Conservation (phyloP, 2,888 invertebrate genomes). For the Sicus ferrugineus region DNA sequence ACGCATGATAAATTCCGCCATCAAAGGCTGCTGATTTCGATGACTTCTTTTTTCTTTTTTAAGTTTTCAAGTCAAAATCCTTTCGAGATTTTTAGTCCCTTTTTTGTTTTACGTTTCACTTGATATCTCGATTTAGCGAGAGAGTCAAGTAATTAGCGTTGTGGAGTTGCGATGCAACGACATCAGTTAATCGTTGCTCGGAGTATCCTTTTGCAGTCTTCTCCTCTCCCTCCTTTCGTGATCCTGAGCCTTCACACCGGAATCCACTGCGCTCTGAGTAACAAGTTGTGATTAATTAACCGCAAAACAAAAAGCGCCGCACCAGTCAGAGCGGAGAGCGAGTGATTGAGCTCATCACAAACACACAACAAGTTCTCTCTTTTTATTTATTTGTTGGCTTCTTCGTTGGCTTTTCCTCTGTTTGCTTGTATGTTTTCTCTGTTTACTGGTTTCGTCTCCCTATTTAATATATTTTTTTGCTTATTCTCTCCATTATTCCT, state of each 20-base stretch:
- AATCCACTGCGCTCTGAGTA: constrained; percentile 31
- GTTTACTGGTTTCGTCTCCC: no score
- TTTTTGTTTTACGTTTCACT: neutral
- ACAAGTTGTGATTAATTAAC: constrained; percentile 50
- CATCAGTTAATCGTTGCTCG: neutral
- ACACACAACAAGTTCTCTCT: no score
- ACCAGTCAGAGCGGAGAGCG: constrained; percentile 13
- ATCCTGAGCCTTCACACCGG: neutral
- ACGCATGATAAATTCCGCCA: constrained; percentile 1
- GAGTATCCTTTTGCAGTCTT: neutral
- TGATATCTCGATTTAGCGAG: neutral
- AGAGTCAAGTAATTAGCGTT: neutral
- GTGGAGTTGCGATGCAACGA: neutral
- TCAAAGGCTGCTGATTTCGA: neutral
- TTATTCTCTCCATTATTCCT: no score
- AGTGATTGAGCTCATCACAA: neutral
- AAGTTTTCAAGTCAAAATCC: neutral
- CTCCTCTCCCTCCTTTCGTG: neutral
- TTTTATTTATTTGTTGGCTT: no score
- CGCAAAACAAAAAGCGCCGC: constrained; percentile 47
- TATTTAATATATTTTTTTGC: no score
- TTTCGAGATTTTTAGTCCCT: neutral
- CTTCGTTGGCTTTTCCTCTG: no score
- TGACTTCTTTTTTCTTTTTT: neutral
- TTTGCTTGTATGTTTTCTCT: no score